phyloP scores from a whole-genome alignment of 64 coral and sea anemone species.

The Trachythela sp. region DNA sequence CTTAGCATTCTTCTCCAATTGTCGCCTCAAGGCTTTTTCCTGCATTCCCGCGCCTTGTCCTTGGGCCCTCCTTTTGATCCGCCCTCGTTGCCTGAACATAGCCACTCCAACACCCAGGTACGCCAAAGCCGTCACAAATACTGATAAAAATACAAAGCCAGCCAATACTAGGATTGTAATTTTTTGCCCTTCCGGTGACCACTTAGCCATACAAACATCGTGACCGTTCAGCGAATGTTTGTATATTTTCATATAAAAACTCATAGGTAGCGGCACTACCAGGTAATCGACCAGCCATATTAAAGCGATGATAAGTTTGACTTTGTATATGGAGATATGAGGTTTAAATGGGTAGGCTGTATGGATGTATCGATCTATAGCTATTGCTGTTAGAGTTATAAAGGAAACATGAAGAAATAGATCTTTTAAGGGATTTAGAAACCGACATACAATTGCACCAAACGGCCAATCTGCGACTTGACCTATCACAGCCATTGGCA shows the following conservation, averaged over 20 bases:
- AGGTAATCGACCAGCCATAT: constrained; percentile 81
- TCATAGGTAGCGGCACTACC: constrained; percentile 67
- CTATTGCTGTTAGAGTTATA: constrained; percentile 72
- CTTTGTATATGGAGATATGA: constrained; percentile 35
- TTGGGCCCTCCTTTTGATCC: constrained; percentile 41
- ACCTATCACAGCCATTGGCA: constrained; percentile 60
- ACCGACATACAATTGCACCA: constrained; percentile 59
- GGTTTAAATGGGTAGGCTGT: constrained; percentile 74
- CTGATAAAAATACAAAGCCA: constrained; percentile 60
- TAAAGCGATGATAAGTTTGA: constrained; percentile 60
- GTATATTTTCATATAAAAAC: constrained; percentile 38
- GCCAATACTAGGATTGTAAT: constrained; percentile 59
- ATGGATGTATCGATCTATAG: constrained; percentile 66
- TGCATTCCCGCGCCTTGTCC: constrained; percentile 7
- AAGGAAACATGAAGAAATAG: constrained; percentile 86
- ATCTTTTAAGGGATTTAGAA: constrained; percentile 71
- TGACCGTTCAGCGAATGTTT: constrained; percentile 22
- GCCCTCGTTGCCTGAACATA: constrained; percentile 52
- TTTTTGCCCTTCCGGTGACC: constrained; percentile 44
- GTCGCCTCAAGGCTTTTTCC: constrained; percentile 34
- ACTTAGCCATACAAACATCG: constrained; percentile 53
- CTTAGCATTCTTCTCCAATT: constrained; percentile 44
- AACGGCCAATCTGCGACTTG: constrained; percentile 83
- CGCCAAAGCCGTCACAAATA: constrained; percentile 60
- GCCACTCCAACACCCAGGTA: constrained; percentile 58